phyloP scores from a whole-genome alignment of 2,888 invertebrate species.

The Nasonovia ribisnigri region DNA sequence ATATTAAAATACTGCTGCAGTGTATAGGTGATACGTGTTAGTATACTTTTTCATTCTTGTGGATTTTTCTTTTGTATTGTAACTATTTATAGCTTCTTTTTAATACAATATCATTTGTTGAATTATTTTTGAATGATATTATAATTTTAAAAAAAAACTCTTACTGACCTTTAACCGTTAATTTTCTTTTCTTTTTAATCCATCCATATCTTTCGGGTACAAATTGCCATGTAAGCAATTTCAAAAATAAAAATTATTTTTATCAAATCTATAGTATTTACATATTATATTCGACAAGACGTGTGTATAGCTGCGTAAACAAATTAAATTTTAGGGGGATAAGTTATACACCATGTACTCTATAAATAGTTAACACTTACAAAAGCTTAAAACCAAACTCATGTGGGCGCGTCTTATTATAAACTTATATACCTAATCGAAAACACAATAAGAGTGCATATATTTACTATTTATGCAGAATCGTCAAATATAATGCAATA shows the following conservation, averaged over 20 bases:
- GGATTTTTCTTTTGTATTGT: background rate
- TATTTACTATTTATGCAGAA: background rate
- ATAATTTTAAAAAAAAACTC: background rate
- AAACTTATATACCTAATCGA: background rate
- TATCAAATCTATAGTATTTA: background rate
- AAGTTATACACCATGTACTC: background rate
- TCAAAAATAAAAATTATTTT: background rate
- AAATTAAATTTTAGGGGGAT: background rate
- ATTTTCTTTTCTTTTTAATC: background rate
- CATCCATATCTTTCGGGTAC: background rate
- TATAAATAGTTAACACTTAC: background rate
- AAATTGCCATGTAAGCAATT: too few species aligned
- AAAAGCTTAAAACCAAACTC: background rate
- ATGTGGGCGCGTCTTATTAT: background rate
- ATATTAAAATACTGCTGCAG: too few species aligned
- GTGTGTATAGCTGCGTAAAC: too few species aligned
- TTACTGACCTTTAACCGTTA: background rate
- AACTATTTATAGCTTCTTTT: background rate
- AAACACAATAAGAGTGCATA: background rate
- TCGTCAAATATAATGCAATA: background rate
- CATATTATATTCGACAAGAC: too few species aligned
- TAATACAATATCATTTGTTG: background rate
- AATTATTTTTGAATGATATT: background rate
- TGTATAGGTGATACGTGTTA: background rate
- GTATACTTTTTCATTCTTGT: background rate